These are phyloP conservation scores for Zenarchopterus dispar DNA, from an alignment of 2,797 vertebrate species.

Conservation along the genomic window DNA sequence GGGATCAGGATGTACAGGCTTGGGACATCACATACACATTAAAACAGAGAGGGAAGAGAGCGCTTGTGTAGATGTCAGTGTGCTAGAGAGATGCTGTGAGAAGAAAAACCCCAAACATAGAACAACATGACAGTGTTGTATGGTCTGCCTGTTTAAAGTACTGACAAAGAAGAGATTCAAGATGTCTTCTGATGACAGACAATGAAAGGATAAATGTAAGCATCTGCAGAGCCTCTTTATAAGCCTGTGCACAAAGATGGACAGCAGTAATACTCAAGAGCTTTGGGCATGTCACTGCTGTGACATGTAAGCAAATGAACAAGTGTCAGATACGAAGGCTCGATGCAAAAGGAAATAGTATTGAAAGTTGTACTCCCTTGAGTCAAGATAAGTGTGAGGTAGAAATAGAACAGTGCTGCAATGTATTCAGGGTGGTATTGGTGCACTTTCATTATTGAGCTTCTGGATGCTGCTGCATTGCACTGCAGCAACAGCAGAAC, in stretches of 20 bases:
- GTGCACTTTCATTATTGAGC: background rate
- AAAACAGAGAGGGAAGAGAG: conserved; percentile 37
- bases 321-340: conserved; percentile 7
- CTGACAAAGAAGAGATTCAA: too few species aligned
- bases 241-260: conserved; percentile 18
- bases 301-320: conserved; percentile 1
- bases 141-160: background rate
- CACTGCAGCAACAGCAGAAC: conserved; percentile 5
- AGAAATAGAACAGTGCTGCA: conserved; percentile 4
- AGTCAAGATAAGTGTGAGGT: conserved; percentile 3
- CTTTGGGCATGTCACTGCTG: background rate
- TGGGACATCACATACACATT: conserved; percentile 63
- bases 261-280: conserved; percentile 13
- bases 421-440: background rate
- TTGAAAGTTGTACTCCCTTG: conserved; percentile 9
- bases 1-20: too few species aligned
- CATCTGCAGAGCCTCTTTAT: conserved; percentile 9
- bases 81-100: conserved; percentile 23
- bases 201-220: conserved; percentile 19
- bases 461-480: conserved; percentile 4
- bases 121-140: conserved; percentile 40
- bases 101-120: conserved; percentile 14
- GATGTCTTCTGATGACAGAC: conserved; percentile 41
- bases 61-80: background rate
- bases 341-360: background rate